Percentiles rank a stretch among this genome's conserved stretches.
phyloP scores from a whole-genome alignment of 92 coral and sea anemone genomes.

The Desmophyllum pertusum region DNA sequence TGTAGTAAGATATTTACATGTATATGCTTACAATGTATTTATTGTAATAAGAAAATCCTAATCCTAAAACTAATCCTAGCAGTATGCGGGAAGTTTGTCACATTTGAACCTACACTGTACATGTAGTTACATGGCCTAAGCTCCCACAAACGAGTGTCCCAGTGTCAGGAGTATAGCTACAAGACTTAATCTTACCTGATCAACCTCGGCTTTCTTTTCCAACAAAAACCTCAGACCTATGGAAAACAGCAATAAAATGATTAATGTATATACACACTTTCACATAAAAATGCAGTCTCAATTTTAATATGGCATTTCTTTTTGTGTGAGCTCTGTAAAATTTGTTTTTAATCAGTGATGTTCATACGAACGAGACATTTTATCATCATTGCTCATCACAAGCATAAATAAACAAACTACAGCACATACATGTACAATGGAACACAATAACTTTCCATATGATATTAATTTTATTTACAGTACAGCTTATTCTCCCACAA shows the following conservation, averaged over 20 bases:
- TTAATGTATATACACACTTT: too few species aligned
- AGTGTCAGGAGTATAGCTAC: background rate
- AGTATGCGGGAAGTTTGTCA: too few species aligned
- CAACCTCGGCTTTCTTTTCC: background rate
- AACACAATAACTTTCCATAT: too few species aligned
- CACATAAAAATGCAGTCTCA: background rate
- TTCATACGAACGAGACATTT: slow-evolving; percentile 50
- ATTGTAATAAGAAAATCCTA: too few species aligned
- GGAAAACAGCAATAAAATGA: background rate
- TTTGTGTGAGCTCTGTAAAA: slow-evolving; percentile 35
- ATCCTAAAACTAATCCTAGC: too few species aligned
- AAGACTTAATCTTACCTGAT: background rate
- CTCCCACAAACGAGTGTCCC: too few species aligned
- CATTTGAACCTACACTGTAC: too few species aligned
- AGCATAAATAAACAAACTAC: background rate
- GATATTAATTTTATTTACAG: too few species aligned
- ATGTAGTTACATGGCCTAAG: too few species aligned
- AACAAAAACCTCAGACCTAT: background rate
- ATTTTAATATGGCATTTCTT: background rate
- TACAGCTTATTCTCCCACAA: too few species aligned
- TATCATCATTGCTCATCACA: slow-evolving; percentile 42
- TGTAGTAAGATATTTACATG: too few species aligned
- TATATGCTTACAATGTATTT: too few species aligned
- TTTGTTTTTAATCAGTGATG: slow-evolving; percentile 27
- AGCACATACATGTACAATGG: background rate